These are phyloP conservation scores for Pemphredon lugubris DNA, from an alignment of 2,888 invertebrate species.

Conservation along the genomic window DNA sequence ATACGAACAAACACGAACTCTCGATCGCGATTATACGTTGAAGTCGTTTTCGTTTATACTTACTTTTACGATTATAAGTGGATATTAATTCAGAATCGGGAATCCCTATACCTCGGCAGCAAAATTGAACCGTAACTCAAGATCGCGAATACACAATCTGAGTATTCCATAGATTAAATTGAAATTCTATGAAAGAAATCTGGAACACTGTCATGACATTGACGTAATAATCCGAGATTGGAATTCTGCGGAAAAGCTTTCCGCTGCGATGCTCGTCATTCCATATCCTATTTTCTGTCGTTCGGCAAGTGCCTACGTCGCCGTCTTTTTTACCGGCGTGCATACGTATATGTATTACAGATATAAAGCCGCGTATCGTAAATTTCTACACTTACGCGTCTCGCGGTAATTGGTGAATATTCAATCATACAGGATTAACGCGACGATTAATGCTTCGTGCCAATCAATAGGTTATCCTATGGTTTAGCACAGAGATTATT, in stretches of 20 bases:
- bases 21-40: too few relatives aligned
- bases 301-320: constrained; percentile 11
- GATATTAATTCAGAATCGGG: not conserved
- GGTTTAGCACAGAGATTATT: constrained; percentile 51
- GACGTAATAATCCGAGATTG: constrained; percentile 46
- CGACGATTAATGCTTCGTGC: constrained; percentile 51
- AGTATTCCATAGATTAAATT: constrained; percentile 34
- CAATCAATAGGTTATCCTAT: constrained; percentile 58
- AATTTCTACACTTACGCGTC: too few relatives aligned
- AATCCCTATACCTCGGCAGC: not conserved
- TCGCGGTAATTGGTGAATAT: constrained; percentile 57
- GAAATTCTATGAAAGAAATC: constrained; percentile 32
- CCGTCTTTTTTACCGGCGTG: not conserved
- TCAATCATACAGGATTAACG: constrained; percentile 52
- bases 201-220: constrained; percentile 25
- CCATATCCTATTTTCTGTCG: constrained; percentile 29
- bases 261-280: constrained; percentile 3
- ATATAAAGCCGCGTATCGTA: too few relatives aligned
- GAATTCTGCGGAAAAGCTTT: constrained; percentile 28
- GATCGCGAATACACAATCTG: constrained; percentile 27
- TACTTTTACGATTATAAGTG: not conserved
- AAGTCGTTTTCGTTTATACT: too few relatives aligned
- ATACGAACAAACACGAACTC: too few relatives aligned
- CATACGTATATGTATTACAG: too few relatives aligned
- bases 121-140: constrained; percentile 32